Conservation (phyloP, 2,888 invertebrate genomes). For the Diachrysia chrysitis region DNA sequence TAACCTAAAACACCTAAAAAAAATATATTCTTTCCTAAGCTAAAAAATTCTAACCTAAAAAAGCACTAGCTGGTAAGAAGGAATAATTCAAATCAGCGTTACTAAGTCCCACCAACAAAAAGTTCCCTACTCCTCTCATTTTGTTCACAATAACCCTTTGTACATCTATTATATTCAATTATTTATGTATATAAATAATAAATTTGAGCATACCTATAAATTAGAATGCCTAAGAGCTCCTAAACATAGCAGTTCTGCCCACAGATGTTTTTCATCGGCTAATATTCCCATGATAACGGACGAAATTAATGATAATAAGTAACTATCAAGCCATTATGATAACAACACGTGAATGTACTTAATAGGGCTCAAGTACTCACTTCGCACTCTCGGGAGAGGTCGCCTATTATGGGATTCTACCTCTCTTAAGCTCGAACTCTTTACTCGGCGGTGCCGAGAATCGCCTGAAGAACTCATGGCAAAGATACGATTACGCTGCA, state of each 20-base stretch:
- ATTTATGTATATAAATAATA: too few relatives aligned
- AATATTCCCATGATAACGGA: not conserved
- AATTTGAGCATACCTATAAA: too few relatives aligned
- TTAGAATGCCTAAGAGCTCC: too few relatives aligned
- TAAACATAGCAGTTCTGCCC: not conserved
- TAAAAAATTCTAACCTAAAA: too few relatives aligned
- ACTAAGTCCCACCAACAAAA: too few relatives aligned
- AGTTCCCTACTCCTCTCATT: too few relatives aligned
- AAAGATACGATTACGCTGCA: not conserved
- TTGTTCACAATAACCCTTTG: too few relatives aligned
- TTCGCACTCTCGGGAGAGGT: not conserved
- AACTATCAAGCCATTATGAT: not conserved
- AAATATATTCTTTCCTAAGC: too few relatives aligned
- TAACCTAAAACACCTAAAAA: too few relatives aligned
- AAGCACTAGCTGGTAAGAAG: too few relatives aligned
- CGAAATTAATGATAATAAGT: not conserved
- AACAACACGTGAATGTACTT: not conserved
- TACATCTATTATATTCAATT: too few relatives aligned
- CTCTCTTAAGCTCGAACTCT: not conserved
- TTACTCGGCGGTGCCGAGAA: not conserved
- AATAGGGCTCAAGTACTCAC: not conserved
- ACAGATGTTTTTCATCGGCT: not conserved
- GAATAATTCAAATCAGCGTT: too few relatives aligned
- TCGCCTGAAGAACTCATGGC: not conserved
- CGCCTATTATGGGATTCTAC: not conserved